Evolutionary conservation across 2,113 vertebrate species (phyloP), one percentile per base, ranked within the genome.

Genomic region (Steatornis caripensis): DNA sequence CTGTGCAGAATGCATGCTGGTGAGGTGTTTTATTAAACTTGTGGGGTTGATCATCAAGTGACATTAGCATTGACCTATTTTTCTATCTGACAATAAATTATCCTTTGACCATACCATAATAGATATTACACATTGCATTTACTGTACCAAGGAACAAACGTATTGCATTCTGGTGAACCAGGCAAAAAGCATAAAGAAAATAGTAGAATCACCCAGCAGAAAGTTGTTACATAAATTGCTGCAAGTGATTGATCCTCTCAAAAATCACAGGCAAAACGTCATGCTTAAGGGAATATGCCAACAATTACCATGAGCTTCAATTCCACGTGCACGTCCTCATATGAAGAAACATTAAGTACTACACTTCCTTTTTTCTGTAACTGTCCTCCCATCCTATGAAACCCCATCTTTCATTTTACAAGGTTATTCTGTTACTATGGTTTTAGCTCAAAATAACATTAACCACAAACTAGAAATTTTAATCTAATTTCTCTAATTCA

Each of bases 11-110:
- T 96, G 97, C 97, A 62, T 97, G 97, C 97, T 97, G 96, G 94
- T 87, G 93, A 98, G 98, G 98, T 98, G 98, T 98, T 99, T 99
- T 98, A 99, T 98, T 99, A 98, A 99, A 98, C 98, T 97, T 97
- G 96, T 97, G 97, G 97, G 98, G 98, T 97, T 98, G 99, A 99
- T 99, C 98, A 99, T 98, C 98, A 98, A 98, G 98, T 98, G 98
- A 99, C 98, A 98, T 98, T 98, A 98, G 93, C 93, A 96, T 98
- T 99, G 98, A 99, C 98, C 98, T 98, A 98, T 98, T 99, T 99
- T 98, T 99, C 98, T 97, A 98, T 98, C 98, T 98, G 98, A 98
- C 98, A 98, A 99, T 99, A 99, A 99, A 99, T 99, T 99, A 99
- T 98, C 97, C 97, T 97, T 98, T 98, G 98, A 98, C 98, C 97